phyloP scores from a whole-genome alignment of 2,113 vertebrate species.

The Ellobius talpinus region DNA sequence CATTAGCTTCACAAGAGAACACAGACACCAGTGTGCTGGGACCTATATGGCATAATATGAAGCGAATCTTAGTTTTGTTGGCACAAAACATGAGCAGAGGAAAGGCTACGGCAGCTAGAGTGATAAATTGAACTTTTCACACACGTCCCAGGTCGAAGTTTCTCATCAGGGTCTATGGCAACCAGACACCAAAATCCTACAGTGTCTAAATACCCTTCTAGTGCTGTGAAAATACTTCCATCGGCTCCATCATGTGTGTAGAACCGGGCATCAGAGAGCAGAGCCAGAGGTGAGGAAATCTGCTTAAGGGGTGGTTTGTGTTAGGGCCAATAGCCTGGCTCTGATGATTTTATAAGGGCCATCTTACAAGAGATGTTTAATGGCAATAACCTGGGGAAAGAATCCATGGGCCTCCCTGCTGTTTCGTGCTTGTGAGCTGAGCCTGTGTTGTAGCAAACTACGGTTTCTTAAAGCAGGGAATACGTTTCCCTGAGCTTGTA shows the following conservation, averaged over 20 bases:
- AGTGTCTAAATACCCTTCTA: background rate
- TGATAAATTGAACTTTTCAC: background rate
- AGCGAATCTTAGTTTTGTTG: background rate
- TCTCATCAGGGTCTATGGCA: background rate
- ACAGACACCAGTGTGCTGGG: accelerated
- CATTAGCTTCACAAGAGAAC: background rate
- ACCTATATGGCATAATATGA: accelerated
- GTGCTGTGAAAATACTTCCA: background rate
- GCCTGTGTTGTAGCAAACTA: background rate
- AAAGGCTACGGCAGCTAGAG: accelerated
- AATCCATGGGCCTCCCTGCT: background rate
- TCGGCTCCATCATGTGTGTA: accelerated
- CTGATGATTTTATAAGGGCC: too few relatives aligned
- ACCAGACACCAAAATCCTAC: background rate
- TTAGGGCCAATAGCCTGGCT: accelerated
- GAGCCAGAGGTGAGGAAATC: too few relatives aligned
- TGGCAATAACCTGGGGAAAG: background rate
- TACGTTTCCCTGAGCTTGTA: background rate
- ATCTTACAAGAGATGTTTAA: background rate
- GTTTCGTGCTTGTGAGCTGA: background rate
- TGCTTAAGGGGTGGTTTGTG: accelerated
- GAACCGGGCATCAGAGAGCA: background rate
- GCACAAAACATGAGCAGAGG: background rate
- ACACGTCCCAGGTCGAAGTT: background rate
- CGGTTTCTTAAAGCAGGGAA: too few relatives aligned